Base-by-base conservation (phyloP, 1,140 invertebrate species). In the Drosophila aff. region DNA sequence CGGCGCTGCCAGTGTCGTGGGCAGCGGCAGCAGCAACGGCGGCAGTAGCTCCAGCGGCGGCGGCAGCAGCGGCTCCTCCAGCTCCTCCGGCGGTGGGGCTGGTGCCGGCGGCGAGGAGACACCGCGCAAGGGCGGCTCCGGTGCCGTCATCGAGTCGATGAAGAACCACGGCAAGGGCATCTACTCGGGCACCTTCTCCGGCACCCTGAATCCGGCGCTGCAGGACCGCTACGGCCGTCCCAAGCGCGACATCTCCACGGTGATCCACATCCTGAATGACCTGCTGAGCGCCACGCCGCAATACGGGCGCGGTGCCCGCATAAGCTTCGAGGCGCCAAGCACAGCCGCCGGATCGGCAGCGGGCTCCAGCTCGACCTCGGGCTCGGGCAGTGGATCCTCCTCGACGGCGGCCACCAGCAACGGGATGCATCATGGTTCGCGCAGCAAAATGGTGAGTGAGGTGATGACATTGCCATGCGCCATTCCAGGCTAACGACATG, bases 241-340 rank as follows among this genome's bases (percentile, higher is more conserved):
- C 11, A 97, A 98, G 82, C 95, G 97, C 18, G 97, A 98, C 93
- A 98, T 99, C 64, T 97, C 96, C 55, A 99, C 98, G 16, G 98
- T 99, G 59, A 98, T 99, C 65, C 98, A 99, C 92, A 99, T 99
- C 93, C 94, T 99, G 26, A 99, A 99, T 93, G 98, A 99, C 93
- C 94, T 99, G 73, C 93, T 99, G 26, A 98, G 97, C 93, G 97
- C 97, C 46, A 96, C 96, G 46, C 96, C 97, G 38, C 94, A 94
- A n/a, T 94, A 93, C 36, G 92, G 93, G 40, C 86, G 93, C 18
- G 93, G 92, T 16, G 93, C 93, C 23, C 82, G 93, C 62, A 93
- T 93, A n/a, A 93, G 93, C 58, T 93, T 93, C 58, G 93, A 93
- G 79, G 90, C 93, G 11, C 93, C 93, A 16, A 69, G 66, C 26